A percentile compares a stretch with the other conserved stretches of the same genome.
These are phyloP conservation scores for Drosophila prosaltans DNA, from an alignment of 1,140 invertebrate species.

Conservation along the genomic window DNA sequence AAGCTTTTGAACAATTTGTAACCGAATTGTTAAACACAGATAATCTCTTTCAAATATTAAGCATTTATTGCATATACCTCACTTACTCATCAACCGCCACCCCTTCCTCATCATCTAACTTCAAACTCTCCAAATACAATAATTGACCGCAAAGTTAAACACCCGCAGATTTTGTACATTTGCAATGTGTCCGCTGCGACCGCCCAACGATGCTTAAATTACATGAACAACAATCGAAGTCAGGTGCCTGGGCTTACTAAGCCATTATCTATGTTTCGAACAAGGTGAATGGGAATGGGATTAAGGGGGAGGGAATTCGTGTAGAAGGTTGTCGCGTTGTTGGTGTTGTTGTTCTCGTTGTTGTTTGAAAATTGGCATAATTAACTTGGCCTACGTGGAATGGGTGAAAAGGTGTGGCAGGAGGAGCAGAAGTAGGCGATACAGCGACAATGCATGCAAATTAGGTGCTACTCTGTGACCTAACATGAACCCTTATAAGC, in stretches of 20 bases:
- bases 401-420: not conserved
- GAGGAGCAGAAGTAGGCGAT: not conserved
- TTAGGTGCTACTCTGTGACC: slow-evolving; percentile 10
- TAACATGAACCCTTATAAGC: slow-evolving; percentile 3
- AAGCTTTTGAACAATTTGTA: not conserved
- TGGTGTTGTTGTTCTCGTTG: slow-evolving; percentile 6
- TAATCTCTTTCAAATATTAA: not conserved
- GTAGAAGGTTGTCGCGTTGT: not conserved
- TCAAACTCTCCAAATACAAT: not conserved
- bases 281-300: not conserved
- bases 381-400: not conserved
- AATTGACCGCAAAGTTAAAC: slow-evolving; percentile 9
- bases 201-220: not conserved
- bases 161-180: slow-evolving; percentile 5
- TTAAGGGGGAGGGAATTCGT: not conserved
- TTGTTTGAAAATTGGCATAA: slow-evolving; percentile 12
- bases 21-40: not conserved
- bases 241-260: not conserved
- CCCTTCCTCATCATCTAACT: no score
- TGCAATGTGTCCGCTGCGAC: not conserved
- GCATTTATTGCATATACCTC: not conserved
- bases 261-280: slow-evolving; percentile 2
- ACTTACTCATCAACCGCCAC: not conserved
- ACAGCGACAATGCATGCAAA: slow-evolving; percentile 11
- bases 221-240: slow-evolving; percentile 6